phyloP scores from a whole-genome alignment of 1,140 invertebrate genomes.

The Periplaneta americana region DNA sequence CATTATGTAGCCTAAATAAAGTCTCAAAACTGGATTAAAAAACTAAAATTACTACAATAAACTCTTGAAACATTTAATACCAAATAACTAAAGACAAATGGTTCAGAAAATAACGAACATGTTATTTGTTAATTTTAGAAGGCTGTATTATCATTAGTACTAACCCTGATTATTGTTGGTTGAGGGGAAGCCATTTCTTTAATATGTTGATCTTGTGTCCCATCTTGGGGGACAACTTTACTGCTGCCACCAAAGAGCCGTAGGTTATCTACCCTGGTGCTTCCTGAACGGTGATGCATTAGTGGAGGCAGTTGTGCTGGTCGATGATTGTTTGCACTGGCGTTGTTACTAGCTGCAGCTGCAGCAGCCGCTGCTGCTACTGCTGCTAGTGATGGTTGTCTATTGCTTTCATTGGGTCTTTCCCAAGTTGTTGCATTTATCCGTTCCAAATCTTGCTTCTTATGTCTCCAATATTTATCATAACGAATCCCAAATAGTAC shows the following conservation, averaged over 20 bases:
- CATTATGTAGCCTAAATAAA: too few species aligned
- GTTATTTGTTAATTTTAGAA: too few species aligned
- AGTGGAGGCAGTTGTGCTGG: background rate
- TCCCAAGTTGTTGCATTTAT: slow-evolving; percentile 1
- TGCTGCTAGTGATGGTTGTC: background rate
- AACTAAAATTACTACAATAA: too few species aligned
- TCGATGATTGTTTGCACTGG: background rate
- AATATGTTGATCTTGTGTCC: background rate
- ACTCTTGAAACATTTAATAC: too few species aligned
- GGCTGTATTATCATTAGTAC: background rate
- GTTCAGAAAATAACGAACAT: too few species aligned
- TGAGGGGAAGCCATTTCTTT: slow-evolving; percentile 5
- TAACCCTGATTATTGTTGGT: background rate
- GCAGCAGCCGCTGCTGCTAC: background rate
- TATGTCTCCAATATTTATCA: slow-evolving; percentile 51
- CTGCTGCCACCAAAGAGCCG: slow-evolving; percentile 16
- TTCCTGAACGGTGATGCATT: background rate
- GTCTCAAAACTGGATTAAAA: too few species aligned
- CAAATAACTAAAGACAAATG: too few species aligned
- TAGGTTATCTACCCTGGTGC: slow-evolving; percentile 12
- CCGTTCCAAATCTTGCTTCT: slow-evolving; percentile 38
- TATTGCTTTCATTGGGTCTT: background rate
- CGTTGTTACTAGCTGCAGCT: background rate
- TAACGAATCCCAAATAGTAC: slow-evolving; percentile 56
- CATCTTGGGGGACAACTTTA: slow-evolving; percentile 13